Evolutionary conservation across 2,113 vertebrate species (phyloP), one percentile per base, ranked within the genome.

Genomic region (Arothron firmamentum): DNA sequence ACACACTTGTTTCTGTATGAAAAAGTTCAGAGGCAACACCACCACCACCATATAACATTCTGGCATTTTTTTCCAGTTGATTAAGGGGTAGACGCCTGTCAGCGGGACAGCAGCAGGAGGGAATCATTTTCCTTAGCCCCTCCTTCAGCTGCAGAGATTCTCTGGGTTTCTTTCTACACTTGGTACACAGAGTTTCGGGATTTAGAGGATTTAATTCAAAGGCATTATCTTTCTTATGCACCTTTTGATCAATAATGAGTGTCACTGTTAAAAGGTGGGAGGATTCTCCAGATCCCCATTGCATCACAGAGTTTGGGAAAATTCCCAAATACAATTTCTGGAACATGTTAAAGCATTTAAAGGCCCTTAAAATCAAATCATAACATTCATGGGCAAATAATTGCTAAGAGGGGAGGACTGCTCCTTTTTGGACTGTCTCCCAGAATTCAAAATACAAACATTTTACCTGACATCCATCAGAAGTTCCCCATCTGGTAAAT

Each of bases 221-320:
- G 20, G 25, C 69, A 56, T 78, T 77, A 72, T 72, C 16, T 45
- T 45, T 45, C 43, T 73, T 50, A 62, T 52, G 58, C 59, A 45
- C 75, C 53, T 41, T 48, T 59, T 69, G 34, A 75, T 54, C 48
- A 19, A 51, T 81, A 70, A 83, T 78, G 65, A 71, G 52, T 47
- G 11, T 15, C n/a, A 5, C 51, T n/a, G 38, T 73, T 78, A 61
- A 55, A 70, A 76, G 59, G 48, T 70, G 48, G 66, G 66, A 42
- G 34, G 34, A 54, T 51, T 49, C 76, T 74, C 5, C 46, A n/a
- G 14, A 38, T 50, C 25, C 41, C 19, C 18, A 10, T 21, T 47
- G 46, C 49, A 38, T 52, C 5, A 43, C 5, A 16, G 25, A 16
- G 25, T 11, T 31, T 31, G 21, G 21, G 21, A 23, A 23, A 23